phyloP scores from a whole-genome alignment of 2,797 vertebrate genomes.

The Capromys pilorides region DNA sequence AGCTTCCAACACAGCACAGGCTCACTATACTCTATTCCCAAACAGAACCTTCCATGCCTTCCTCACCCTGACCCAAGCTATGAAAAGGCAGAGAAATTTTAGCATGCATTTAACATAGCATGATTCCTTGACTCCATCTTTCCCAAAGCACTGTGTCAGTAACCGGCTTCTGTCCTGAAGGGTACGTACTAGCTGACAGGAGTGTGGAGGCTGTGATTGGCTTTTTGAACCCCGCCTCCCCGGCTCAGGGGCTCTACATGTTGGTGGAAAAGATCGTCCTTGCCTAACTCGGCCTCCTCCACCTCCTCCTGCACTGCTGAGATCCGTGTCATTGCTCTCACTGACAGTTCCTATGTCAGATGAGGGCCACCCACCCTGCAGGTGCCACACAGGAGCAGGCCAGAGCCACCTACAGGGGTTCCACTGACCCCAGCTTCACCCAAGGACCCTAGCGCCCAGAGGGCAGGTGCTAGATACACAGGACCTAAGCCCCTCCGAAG shows the following conservation, averaged over 20 bases:
- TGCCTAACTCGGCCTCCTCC: slow-evolving; percentile 92
- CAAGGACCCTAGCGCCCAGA: too few species aligned
- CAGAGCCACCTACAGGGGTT: neutral
- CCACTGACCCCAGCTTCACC: neutral
- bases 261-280: slow-evolving; percentile 92
- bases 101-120: neutral
- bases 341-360: slow-evolving; percentile 92
- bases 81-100: neutral
- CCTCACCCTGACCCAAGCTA: neutral
- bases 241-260: slow-evolving; percentile 83
- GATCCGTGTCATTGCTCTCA: slow-evolving; percentile 89
- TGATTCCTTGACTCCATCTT: neutral
- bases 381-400: neutral
- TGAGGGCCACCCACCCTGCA: neutral
- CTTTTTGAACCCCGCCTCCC: neutral
- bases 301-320: slow-evolving; percentile 85
- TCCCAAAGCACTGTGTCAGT: neutral
- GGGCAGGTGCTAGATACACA: neutral
- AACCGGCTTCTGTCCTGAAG: neutral
- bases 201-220: neutral
- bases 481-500: neutral
- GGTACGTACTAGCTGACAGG: neutral
- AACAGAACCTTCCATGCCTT: neutral
- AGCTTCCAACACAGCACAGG: neutral
- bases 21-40: neutral